phyloP scores from a whole-genome alignment of 2,113 vertebrate genomes.

The Mesembrinibis cayennensis region DNA sequence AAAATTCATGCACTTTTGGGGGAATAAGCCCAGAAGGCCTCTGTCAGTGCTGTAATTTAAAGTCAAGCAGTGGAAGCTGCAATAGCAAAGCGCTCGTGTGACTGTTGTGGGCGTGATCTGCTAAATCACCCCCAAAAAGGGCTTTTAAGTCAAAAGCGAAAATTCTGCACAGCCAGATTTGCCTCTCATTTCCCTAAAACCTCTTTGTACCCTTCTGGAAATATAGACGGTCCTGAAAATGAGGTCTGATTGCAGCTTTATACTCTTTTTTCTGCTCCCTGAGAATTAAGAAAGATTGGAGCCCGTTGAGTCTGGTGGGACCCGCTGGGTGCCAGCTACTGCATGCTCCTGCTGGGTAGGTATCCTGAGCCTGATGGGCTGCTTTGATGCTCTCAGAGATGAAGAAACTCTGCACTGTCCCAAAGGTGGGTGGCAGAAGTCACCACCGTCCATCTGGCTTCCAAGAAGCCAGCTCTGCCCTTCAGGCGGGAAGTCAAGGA shows the following conservation, averaged over 20 bases:
- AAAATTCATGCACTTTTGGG: not conserved
- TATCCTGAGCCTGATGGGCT: not conserved
- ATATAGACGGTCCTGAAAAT: fast-evolving
- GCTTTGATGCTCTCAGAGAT: not conserved
- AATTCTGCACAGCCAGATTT: not conserved
- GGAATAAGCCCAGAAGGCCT: not conserved
- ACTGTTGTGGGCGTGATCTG: not conserved
- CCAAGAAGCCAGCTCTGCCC: constrained; percentile 32
- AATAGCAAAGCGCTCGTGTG: fast-evolving
- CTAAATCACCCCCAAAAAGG: not conserved
- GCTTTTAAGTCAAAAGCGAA: not conserved
- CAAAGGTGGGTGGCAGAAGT: not conserved
- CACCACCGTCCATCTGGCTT: not conserved
- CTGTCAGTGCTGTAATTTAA: not conserved
- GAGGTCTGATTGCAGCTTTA: not conserved
- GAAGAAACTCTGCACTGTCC: not conserved
- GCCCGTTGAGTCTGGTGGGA: not conserved
- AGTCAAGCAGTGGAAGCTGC: not conserved
- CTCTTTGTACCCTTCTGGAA: not conserved
- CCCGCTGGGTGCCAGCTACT: not conserved
- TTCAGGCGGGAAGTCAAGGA: constrained; percentile 57
- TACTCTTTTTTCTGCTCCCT: not conserved
- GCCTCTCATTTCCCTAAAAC: not conserved
- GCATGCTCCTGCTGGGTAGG: not conserved
- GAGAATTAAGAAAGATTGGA: not conserved